These are phyloP conservation scores for Syrista parreyssii DNA, from an alignment of 2,888 invertebrate genomes.

Conservation along the genomic window DNA sequence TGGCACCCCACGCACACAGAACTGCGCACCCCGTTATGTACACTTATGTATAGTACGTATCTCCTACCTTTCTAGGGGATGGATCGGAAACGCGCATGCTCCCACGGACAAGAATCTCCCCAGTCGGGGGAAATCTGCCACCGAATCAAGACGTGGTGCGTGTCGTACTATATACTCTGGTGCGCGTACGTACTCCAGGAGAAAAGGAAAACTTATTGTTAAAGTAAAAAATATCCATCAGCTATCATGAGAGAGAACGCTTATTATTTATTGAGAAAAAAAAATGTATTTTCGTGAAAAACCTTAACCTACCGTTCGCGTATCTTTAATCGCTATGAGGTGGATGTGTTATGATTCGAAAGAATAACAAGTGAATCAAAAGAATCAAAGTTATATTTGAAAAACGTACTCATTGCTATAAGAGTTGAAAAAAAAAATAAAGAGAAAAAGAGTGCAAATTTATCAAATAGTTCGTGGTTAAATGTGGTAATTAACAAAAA, in stretches of 20 bases:
- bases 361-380: neutral
- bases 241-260: neutral
- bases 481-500: neutral
- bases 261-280: neutral
- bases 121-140: slow-evolving; percentile 64
- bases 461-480: neutral
- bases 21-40: slow-evolving; percentile 31
- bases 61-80: slow-evolving; percentile 45
- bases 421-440: neutral
- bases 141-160: slow-evolving; percentile 61
- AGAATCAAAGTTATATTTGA: neutral
- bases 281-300: neutral
- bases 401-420: neutral
- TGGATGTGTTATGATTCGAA: neutral
- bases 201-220: neutral
- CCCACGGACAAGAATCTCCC: slow-evolving; percentile 58
- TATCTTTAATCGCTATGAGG: no score
- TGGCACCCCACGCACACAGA: slow-evolving; percentile 12
- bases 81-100: slow-evolving; percentile 62
- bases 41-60: slow-evolving; percentile 27
- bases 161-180: slow-evolving; percentile 45
- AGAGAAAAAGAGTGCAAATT: neutral
- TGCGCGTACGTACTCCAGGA: slow-evolving; percentile 23
- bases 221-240: neutral
- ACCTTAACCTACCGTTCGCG: neutral